A percentile compares a stretch with the other conserved stretches of the same genome.
phyloP scores from a whole-genome alignment of 2,113 vertebrate species.

The Bufo bufo region DNA sequence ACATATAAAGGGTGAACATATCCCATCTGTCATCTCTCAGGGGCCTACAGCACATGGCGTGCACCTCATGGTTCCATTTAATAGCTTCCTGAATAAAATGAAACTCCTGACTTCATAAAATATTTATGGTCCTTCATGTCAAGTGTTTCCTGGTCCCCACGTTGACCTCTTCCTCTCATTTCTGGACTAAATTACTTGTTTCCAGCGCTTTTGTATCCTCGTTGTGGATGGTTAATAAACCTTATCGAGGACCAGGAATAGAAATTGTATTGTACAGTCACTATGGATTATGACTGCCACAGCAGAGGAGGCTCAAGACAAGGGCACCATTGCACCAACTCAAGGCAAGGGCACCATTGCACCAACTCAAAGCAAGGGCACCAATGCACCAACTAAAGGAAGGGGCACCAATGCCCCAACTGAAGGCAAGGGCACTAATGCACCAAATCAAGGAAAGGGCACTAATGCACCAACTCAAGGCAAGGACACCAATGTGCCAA shows the following conservation, averaged over 20 bases:
- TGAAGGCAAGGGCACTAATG: too few species aligned
- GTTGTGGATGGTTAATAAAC: not conserved
- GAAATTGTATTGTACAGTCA: not conserved
- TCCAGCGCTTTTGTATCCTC: not conserved
- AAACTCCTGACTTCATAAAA: conserved; percentile 62
- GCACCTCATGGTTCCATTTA: conserved; percentile 66
- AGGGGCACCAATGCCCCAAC: too few species aligned
- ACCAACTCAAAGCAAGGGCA: too few species aligned
- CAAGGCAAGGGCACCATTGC: too few species aligned
- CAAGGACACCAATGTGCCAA: too few species aligned
- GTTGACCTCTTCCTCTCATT: conserved; percentile 54
- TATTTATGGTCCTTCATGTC: conserved; percentile 52
- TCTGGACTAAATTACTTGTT: not conserved
- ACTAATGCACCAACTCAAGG: too few species aligned
- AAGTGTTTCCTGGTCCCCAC: conserved; percentile 66
- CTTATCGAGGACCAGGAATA: not conserved
- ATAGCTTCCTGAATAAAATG: conserved; percentile 73
- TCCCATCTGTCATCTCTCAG: not conserved
- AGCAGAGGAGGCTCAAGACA: too few species aligned
- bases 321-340: too few species aligned
- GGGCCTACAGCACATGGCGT: conserved; percentile 38
- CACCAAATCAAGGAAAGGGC: too few species aligned
- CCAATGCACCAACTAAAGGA: too few species aligned
- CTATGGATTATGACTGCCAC: not conserved
- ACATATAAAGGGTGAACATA: not conserved